Base-by-base conservation (phyloP, 2,113 vertebrate species). In the Ornithorhynchus anatinus region DNA sequence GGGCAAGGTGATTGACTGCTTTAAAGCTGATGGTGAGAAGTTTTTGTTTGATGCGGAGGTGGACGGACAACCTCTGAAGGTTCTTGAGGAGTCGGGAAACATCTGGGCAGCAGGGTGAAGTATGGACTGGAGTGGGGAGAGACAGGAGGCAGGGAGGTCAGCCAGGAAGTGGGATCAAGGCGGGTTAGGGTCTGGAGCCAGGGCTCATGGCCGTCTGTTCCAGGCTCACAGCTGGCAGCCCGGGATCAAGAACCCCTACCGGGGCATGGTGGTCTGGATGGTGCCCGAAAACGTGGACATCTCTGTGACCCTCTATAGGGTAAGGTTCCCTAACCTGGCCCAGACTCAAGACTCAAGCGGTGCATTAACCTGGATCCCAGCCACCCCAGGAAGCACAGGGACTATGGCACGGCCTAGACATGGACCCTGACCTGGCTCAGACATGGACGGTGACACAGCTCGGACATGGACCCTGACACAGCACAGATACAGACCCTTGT, bases 221-320 rank as follows among this genome's bases (percentile, higher is more conserved):
- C 68, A 97, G 96, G 92, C 94, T 53, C 96, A 97, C 84, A 92
- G 96, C 66, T 97, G 96, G 96, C 94, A 95, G 84, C 96, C 96
- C 0, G 96, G 95, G 35, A 97, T 97, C 78, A 95, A 96, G 81
- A 96, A 97, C 86, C 96, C 96, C 0, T 97, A 96, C 82, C 88
- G 95, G 13, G 96, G 96, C 31, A 95, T 91, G 19, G 96, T 97
- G 81, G 89, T 96, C 22, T 97, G 96, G 96, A 93, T 95, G 5
- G 96, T 97, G 5, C 96, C 96, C 0, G 96, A 97, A 82, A 97
- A 97, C 27, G 92, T 97, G 44, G 96, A 97, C 85, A 94, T 97
- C 86, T 93, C 95, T 0, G 95, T 96, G 66, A 97, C 96, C 1
- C 91, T 97, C 6, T 97, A 96, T 86, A 94, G 95, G 93, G 96